phyloP scores from a whole-genome alignment of 1,140 invertebrate genomes.

The Eufriesea mexicana region DNA sequence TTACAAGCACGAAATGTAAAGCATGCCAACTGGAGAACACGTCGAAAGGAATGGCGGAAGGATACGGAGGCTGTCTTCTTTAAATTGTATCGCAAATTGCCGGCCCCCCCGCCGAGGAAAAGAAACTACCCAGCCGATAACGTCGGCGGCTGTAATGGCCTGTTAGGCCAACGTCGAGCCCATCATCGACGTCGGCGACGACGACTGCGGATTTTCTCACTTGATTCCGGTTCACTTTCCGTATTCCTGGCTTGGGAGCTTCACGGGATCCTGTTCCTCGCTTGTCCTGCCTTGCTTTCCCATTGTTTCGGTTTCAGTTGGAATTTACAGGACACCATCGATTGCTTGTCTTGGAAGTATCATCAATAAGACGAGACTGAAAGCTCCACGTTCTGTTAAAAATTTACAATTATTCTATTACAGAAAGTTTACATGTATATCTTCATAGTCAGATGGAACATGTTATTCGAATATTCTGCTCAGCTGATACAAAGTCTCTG shows the following conservation, averaged over 20 bases:
- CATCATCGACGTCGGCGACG: slow-evolving; percentile 53
- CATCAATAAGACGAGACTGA: too few species aligned
- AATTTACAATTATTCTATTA: too few species aligned
- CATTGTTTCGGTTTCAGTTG: not conserved
- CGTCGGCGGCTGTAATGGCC: slow-evolving; percentile 65
- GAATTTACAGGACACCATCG: not conserved
- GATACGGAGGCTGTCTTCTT: slow-evolving; percentile 65
- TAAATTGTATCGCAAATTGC: slow-evolving; percentile 76
- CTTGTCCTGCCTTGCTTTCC: too few species aligned
- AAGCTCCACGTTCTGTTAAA: too few species aligned
- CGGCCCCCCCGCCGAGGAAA: slow-evolving; percentile 57
- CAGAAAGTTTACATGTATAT: too few species aligned
- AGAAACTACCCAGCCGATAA: slow-evolving; percentile 50
- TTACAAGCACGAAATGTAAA: slow-evolving; percentile 73
- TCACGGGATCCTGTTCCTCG: not conserved
- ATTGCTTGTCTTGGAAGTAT: too few species aligned
- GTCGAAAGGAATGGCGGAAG: slow-evolving; percentile 40
- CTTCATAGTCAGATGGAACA: too few species aligned
- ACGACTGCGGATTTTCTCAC: slow-evolving; percentile 64
- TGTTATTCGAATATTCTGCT: too few species aligned
- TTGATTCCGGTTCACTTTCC: slow-evolving; percentile 51
- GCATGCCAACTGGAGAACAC: slow-evolving; percentile 32
- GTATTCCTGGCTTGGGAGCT: slow-evolving; percentile 42
- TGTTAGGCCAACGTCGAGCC: slow-evolving; percentile 66
- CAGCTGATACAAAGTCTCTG: too few species aligned